phyloP scores from a whole-genome alignment of 2,888 invertebrate genomes.

The Halocaridina rubra region DNA sequence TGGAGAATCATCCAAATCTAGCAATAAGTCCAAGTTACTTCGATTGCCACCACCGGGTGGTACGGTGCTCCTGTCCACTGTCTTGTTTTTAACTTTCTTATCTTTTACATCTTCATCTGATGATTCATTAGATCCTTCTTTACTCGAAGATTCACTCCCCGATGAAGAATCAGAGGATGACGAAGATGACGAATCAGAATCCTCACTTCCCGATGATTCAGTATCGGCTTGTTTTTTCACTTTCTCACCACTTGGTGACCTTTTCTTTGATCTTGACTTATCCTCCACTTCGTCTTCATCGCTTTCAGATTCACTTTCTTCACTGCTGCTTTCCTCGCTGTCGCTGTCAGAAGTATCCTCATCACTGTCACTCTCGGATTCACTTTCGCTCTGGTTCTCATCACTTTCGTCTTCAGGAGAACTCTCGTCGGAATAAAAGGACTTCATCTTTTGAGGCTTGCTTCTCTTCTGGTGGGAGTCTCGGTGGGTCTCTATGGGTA shows the following conservation, averaged over 20 bases:
- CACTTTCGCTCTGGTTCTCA: slow-evolving; percentile 62
- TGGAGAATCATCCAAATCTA: slow-evolving; percentile 81
- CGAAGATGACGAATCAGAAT: slow-evolving; percentile 24
- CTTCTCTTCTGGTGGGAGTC: slow-evolving; percentile 29
- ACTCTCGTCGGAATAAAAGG: slow-evolving; percentile 62
- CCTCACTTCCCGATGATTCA: slow-evolving; percentile 22
- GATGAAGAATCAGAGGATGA: slow-evolving; percentile 47
- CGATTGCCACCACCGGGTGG: slow-evolving; percentile 12
- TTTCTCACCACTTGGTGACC: neutral
- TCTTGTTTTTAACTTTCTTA: slow-evolving; percentile 64
- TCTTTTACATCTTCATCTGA: slow-evolving; percentile 65
- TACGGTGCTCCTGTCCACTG: neutral
- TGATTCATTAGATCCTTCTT: slow-evolving; percentile 25
- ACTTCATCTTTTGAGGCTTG: slow-evolving; percentile 18
- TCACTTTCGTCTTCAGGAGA: slow-evolving; percentile 64
- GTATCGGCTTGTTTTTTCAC: neutral
- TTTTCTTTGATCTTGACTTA: neutral
- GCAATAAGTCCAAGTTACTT: slow-evolving; percentile 75
- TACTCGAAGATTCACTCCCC: slow-evolving; percentile 16
- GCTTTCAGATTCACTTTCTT: slow-evolving; percentile 63
- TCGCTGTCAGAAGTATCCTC: slow-evolving; percentile 51
- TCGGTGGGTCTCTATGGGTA: slow-evolving; percentile 26
- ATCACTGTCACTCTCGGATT: slow-evolving; percentile 44
- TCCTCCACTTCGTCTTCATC: slow-evolving; percentile 34
- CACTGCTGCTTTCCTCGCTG: slow-evolving; percentile 65